These are phyloP conservation scores for Maconellicoccus hirsutus DNA, from an alignment of 1,140 invertebrate genomes.

Conservation along the genomic window DNA sequence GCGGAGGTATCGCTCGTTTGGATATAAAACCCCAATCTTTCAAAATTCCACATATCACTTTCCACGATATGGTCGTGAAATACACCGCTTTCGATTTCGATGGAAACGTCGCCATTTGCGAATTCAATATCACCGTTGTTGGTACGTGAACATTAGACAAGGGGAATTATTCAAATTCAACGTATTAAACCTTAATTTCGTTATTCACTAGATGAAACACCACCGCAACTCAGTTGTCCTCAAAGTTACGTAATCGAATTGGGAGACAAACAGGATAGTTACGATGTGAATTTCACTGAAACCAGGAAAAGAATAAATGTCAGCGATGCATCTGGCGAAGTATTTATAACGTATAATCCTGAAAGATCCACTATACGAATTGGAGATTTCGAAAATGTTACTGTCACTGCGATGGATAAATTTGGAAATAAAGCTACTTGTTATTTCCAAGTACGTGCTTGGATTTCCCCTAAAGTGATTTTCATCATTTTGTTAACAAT, in stretches of 20 bases:
- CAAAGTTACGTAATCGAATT: conserved; percentile 91
- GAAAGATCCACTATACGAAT: conserved; percentile 77
- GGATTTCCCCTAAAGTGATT: background rate
- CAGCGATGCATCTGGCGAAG: conserved; percentile 79
- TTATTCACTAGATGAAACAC: conserved; percentile 80
- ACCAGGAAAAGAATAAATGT: conserved; percentile 73
- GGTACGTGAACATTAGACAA: conserved; percentile 38
- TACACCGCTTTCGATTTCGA: conserved; percentile 94
- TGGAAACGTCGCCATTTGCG: conserved; percentile 92
- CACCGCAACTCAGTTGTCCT: conserved; percentile 84
- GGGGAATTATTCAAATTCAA: too few species aligned
- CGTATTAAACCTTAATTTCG: too few species aligned
- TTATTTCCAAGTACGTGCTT: conserved; percentile 70
- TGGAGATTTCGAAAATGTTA: conserved; percentile 87
- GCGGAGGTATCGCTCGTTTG: conserved; percentile 79
- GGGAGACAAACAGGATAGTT: conserved; percentile 77
- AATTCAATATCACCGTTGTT: conserved; percentile 87
- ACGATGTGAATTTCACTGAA: conserved; percentile 85
- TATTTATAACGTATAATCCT: conserved; percentile 69
- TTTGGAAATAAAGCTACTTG: conserved; percentile 82
- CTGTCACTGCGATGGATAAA: conserved; percentile 76
- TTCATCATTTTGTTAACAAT: background rate
- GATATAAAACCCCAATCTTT: conserved; percentile 86
- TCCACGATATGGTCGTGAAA: conserved; percentile 84
- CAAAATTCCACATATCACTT: conserved; percentile 74